Conservation (phyloP, 2,888 invertebrate genomes). For the Sinodicranocentrus sp. region DNA sequence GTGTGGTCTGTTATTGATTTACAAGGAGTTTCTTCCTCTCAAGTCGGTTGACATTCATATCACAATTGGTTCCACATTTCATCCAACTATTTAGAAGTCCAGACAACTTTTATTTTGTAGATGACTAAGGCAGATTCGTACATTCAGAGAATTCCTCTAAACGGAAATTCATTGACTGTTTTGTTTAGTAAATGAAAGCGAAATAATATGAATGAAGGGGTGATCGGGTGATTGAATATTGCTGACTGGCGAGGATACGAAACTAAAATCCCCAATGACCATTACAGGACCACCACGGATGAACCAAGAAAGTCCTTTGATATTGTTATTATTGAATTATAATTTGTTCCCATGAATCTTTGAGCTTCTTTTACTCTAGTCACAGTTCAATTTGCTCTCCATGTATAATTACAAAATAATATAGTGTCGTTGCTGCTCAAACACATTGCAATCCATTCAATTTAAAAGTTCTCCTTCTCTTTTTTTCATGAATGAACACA, state of each 20-base stretch:
- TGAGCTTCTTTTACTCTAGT: not conserved
- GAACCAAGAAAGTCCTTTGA: not conserved
- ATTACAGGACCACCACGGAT: not conserved
- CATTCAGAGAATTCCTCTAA: too few relatives aligned
- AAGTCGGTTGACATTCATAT: too few relatives aligned
- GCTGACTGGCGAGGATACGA: too few relatives aligned
- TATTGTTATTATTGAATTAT: not conserved
- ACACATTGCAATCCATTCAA: too few relatives aligned
- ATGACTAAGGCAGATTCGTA: not conserved
- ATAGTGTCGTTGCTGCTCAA: too few relatives aligned
- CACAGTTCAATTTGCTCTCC: slow-evolving; percentile 1
- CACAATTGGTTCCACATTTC: too few relatives aligned
- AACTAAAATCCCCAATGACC: too few relatives aligned
- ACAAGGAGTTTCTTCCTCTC: too few relatives aligned
- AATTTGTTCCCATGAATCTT: not conserved
- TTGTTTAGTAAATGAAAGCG: slow-evolving; percentile 2
- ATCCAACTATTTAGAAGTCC: too few relatives aligned
- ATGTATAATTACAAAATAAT: slow-evolving; percentile 25
- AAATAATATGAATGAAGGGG: not conserved
- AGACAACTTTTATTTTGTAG: too few relatives aligned
- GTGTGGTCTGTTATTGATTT: too few relatives aligned
- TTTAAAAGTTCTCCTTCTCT: too few relatives aligned
- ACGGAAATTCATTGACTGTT: not conserved
- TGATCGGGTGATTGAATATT: slow-evolving; percentile 13
- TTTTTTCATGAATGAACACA: not conserved